A percentile compares a stretch with the other conserved stretches of the same genome.
phyloP scores from a whole-genome alignment of 37 sponge, comb jelly and placozoan species.

The Crambe crambe region DNA sequence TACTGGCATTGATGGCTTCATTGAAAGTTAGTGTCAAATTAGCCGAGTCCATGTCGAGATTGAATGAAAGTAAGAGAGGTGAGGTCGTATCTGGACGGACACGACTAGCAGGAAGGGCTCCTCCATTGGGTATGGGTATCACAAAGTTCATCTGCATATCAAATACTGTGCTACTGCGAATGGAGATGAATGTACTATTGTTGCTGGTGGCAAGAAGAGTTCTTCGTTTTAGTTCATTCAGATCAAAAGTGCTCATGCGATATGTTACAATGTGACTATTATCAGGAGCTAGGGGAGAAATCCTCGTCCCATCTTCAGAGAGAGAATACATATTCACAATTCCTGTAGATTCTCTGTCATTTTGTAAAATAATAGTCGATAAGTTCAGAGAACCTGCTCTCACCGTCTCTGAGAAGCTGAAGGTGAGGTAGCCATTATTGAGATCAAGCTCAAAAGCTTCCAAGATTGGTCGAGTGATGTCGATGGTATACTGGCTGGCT shows the following conservation, averaged over 20 bases:
- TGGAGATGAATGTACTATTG: constrained; percentile 61
- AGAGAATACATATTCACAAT: constrained; percentile 33
- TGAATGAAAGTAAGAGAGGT: constrained; percentile 58
- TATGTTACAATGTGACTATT: constrained; percentile 29
- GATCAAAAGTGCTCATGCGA: constrained; percentile 55
- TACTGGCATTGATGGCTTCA: constrained; percentile 82
- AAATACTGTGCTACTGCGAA: constrained; percentile 76
- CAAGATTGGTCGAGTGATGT: constrained; percentile 79
- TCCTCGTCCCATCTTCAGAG: constrained; percentile 9
- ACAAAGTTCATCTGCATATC: constrained; percentile 88
- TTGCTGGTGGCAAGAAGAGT: constrained; percentile 57
- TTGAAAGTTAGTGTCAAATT: constrained; percentile 79
- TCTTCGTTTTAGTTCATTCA: constrained; percentile 78
- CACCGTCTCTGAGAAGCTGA: constrained; percentile 88
- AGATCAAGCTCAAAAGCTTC: constrained; percentile 68
- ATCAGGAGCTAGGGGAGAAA: constrained; percentile 30
- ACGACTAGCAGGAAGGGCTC: constrained; percentile 36
- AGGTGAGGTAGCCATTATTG: constrained; percentile 54
- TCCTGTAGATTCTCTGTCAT: constrained; percentile 15
- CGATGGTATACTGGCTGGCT: constrained; percentile 74
- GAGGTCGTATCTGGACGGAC: constrained; percentile 56
- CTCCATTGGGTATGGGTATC: constrained; percentile 62
- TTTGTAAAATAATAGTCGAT: constrained; percentile 71
- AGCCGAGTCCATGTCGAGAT: constrained; percentile 80
- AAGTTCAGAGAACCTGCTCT: constrained; percentile 52